Percentiles rank a stretch among this genome's conserved stretches.
These are phyloP conservation scores for Forficula auricularia DNA, from an alignment of 1,140 invertebrate genomes.

Conservation along the genomic window DNA sequence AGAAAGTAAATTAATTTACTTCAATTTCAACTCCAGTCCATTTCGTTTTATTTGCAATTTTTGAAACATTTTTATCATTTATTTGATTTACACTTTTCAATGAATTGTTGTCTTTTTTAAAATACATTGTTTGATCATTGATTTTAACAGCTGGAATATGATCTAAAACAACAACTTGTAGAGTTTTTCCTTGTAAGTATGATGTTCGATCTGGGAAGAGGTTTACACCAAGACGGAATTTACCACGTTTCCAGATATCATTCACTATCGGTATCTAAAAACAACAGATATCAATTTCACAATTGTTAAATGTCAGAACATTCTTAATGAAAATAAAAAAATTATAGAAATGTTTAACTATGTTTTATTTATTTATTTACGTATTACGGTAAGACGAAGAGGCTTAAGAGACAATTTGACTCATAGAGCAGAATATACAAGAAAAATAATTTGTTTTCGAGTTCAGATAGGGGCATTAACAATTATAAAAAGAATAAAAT, in stretches of 20 bases:
- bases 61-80: neutral
- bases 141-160: constrained; percentile 17
- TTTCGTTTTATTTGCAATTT: constrained; percentile 2
- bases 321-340: too few relatives aligned
- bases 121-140: too few relatives aligned
- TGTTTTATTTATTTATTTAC: too few relatives aligned
- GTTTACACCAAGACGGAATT: constrained; percentile 22
- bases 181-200: neutral
- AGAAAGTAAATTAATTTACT: too few relatives aligned
- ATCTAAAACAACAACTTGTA: constrained; percentile 24
- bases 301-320: too few relatives aligned
- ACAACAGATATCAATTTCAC: constrained; percentile 21
- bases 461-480: too few relatives aligned
- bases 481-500: too few relatives aligned
- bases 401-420: too few relatives aligned
- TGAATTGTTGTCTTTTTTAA: constrained; percentile 25
- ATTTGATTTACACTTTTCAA: neutral
- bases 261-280: constrained; percentile 34
- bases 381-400: too few relatives aligned
- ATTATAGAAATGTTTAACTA: too few relatives aligned
- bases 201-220: constrained; percentile 11
- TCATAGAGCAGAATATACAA: too few relatives aligned
- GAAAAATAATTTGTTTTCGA: too few relatives aligned
- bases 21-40: constrained; percentile 38
- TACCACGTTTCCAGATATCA: constrained; percentile 40